phyloP scores from a whole-genome alignment of 2,797 vertebrate genomes.

The Caiman crocodilus region DNA sequence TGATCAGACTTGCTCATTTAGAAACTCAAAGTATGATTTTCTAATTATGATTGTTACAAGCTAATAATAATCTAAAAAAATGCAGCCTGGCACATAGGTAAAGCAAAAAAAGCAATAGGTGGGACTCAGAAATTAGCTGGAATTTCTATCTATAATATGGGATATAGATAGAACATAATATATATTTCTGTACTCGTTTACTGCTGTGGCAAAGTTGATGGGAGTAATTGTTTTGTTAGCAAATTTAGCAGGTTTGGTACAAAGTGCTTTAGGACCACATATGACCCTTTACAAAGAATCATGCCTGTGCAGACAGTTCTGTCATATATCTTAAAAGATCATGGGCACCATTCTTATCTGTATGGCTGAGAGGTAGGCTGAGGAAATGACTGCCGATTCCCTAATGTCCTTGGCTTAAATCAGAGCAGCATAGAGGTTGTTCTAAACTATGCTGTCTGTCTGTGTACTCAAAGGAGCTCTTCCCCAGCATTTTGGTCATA shows the following conservation, averaged over 20 bases:
- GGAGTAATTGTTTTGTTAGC: conserved; percentile 37
- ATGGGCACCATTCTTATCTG: background rate
- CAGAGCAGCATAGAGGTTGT: rapidly evolving
- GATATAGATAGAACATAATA: background rate
- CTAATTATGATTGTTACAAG: conserved; percentile 33
- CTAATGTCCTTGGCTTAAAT: background rate
- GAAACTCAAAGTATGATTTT: conserved; percentile 56
- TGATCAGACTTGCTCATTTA: conserved; percentile 57
- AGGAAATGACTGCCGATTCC: background rate
- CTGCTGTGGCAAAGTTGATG: conserved; percentile 26
- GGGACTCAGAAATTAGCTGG: conserved; percentile 5
- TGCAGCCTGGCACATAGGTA: conserved; percentile 57
- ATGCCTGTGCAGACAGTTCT: background rate
- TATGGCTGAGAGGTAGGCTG: rapidly evolving
- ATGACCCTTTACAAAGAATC: background rate
- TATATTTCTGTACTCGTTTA: conserved; percentile 7
- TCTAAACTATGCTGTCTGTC: background rate
- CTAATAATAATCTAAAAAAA: conserved; percentile 54
- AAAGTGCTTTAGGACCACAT: background rate
- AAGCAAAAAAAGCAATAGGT: background rate
- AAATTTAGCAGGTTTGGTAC: conserved; percentile 12
- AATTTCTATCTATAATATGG: conserved; percentile 60
- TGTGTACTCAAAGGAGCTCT: background rate
- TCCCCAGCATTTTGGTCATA: background rate
- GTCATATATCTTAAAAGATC: background rate